Base-by-base conservation (phyloP, 2,797 vertebrate species). In the Peromyscus eremicus region DNA sequence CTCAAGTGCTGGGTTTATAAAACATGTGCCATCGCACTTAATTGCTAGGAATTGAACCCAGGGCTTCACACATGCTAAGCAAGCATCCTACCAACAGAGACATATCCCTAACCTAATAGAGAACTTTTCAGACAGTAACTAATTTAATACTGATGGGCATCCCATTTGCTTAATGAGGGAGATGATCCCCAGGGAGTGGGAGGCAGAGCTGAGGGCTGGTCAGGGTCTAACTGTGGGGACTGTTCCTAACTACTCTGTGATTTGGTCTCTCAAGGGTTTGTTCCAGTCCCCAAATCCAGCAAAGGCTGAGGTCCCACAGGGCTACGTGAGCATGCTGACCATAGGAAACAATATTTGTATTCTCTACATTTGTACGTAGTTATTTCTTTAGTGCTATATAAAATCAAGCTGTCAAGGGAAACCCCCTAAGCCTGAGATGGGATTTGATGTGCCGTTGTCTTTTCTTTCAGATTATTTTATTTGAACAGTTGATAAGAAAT, bases 401-500 rank as follows among this genome's bases (percentile, higher is more conserved):
- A 77, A 62, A 88, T 52, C 49, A 77, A 62, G 7, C 25, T 84
- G 66, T 66, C 77, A 68, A 66, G 76, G 71, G 73, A 94, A 92
- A 71, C 34, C 21, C 79, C 3, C 25, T 14, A 40, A 43, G 52
- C 49, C 13, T 52, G 43, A 32, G 21, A 77, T 46, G 34, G 9
- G 86, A 87, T 49, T 79, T 57, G 37, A 43, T 66, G 43, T 32
- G 62, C 27, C 32, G 66, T 11, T 46, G 29, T 29, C 73, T 91
- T 93, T 21, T 94, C 75, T 37, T 83, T 6, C 91, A 52, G 27
- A 43, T 86, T 94, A 55, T 94, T 93, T 75, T n/a, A 88, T 89
- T 73, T 85, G 29, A 93, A 96, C 13, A 52, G 55, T 8, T 81
- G 81, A 21, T 89, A 86, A 92, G 81, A 92, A 70, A 52, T 92